phyloP scores from a whole-genome alignment of 1,140 invertebrate species.

The Cydia amplana region DNA sequence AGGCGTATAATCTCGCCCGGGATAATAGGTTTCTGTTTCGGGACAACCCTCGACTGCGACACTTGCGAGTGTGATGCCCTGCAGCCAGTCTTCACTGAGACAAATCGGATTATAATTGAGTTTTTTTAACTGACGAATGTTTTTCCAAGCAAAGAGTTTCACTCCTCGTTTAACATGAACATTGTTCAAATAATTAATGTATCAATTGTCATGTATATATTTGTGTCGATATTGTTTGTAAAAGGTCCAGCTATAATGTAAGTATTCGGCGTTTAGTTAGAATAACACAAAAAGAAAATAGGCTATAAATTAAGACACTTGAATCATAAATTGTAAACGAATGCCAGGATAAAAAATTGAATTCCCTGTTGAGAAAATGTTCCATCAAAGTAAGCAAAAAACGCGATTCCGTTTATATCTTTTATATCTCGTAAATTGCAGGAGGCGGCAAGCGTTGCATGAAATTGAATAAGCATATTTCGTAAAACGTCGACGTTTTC shows the following conservation, averaged over 20 bases:
- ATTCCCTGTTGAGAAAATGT: constrained; percentile 76
- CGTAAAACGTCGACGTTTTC: constrained; percentile 78
- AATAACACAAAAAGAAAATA: constrained; percentile 33
- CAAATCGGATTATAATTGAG: constrained; percentile 77
- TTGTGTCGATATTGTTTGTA: not conserved
- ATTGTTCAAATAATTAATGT: not conserved
- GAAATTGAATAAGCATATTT: constrained; percentile 80
- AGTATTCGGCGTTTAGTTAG: not conserved
- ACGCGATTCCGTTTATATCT: constrained; percentile 79
- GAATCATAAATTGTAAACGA: constrained; percentile 69
- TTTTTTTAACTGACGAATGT: constrained; percentile 69
- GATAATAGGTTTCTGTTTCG: constrained; percentile 81
- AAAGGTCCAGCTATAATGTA: not conserved
- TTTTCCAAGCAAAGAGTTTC: constrained; percentile 40
- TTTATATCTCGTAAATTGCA: constrained; percentile 80
- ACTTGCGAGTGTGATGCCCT: constrained; percentile 76
- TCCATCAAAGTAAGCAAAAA: constrained; percentile 78
- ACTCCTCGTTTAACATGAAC: not conserved
- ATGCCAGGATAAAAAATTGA: constrained; percentile 72
- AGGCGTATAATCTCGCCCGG: constrained; percentile 80
- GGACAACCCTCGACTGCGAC: constrained; percentile 75
- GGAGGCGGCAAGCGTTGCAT: constrained; percentile 79
- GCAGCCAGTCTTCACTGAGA: constrained; percentile 66
- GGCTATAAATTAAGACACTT: constrained; percentile 52
- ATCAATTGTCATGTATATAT: not conserved